A percentile compares a stretch with the other conserved stretches of the same genome.
phyloP scores from a whole-genome alignment of 2,888 invertebrate genomes.

The Meandrusa payeni region DNA sequence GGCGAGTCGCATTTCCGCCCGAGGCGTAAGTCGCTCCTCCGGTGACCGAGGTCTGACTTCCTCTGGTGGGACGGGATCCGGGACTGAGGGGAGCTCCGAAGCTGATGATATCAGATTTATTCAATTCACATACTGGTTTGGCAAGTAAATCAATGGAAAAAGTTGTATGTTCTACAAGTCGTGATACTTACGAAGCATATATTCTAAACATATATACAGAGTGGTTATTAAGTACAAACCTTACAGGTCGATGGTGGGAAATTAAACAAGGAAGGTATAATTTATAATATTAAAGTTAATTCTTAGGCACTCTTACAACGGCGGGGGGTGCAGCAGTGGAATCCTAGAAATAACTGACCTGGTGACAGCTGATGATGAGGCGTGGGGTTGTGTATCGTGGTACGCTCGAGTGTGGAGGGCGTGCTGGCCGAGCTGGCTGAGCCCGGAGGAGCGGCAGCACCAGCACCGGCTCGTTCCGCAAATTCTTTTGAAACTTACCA shows the following conservation, averaged over 20 bases:
- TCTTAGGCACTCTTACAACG: too few species aligned
- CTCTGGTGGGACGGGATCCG: slow-evolving; percentile 51
- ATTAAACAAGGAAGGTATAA: too few species aligned
- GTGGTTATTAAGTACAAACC: too few species aligned
- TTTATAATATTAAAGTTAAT: too few species aligned
- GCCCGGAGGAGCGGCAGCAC: slow-evolving; percentile 68
- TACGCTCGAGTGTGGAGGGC: slow-evolving; percentile 81
- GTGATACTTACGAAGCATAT: too few species aligned
- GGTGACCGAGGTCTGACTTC: slow-evolving; percentile 54
- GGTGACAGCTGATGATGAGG: slow-evolving; percentile 50
- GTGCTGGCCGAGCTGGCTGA: slow-evolving; percentile 82
- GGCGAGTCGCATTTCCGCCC: slow-evolving; percentile 84
- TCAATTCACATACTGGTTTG: too few species aligned
- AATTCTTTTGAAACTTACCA: slow-evolving; percentile 68
- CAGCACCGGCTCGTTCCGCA: slow-evolving; percentile 69
- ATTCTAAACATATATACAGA: too few species aligned
- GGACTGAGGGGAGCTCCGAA: slow-evolving; percentile 64
- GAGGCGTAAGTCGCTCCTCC: slow-evolving; percentile 81
- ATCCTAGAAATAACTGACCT: slow-evolving; percentile 37
- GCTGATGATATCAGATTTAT: too few species aligned
- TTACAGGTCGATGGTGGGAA: too few species aligned
- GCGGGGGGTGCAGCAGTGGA: too few species aligned
- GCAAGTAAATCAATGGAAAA: too few species aligned
- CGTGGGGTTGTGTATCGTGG: slow-evolving; percentile 74
- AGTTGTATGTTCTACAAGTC: too few species aligned